Percentiles rank a stretch among this genome's conserved stretches.
These are phyloP conservation scores for Bungarus multicinctus DNA, from an alignment of 2,113 vertebrate species.

Conservation along the genomic window DNA sequence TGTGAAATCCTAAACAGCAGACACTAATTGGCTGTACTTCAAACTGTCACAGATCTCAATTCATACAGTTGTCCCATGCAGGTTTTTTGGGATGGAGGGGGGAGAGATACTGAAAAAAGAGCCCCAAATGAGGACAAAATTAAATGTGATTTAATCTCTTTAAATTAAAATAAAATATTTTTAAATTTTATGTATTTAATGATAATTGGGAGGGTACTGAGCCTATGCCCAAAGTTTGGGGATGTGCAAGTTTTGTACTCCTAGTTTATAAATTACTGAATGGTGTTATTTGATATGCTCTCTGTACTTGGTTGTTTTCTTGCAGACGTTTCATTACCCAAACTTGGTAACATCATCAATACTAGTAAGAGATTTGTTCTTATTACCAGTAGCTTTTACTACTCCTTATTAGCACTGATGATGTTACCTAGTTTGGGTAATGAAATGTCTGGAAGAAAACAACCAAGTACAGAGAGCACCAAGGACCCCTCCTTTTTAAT, in stretches of 20 bases:
- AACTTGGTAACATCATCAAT: background rate
- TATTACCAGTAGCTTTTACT: background rate
- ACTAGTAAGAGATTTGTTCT: background rate
- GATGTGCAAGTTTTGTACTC: background rate
- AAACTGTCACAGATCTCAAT: background rate
- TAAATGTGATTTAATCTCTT: background rate
- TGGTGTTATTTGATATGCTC: background rate
- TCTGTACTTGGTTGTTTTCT: background rate
- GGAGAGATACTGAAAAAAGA: background rate
- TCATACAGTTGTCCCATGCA: background rate
- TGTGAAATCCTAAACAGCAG: background rate
- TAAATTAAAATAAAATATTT: background rate
- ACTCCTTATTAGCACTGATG: background rate
- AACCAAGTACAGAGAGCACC: background rate
- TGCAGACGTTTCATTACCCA: background rate
- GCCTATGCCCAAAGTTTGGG: background rate
- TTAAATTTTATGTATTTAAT: background rate
- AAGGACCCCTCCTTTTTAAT: background rate
- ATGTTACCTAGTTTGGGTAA: background rate
- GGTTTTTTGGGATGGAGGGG: background rate
- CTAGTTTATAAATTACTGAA: background rate
- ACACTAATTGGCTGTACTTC: background rate
- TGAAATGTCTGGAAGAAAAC: background rate
- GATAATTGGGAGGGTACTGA: background rate
- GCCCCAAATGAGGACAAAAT: background rate